Base-by-base conservation (phyloP, 1,140 invertebrate genomes). In the Lepidurus arcticus region DNA sequence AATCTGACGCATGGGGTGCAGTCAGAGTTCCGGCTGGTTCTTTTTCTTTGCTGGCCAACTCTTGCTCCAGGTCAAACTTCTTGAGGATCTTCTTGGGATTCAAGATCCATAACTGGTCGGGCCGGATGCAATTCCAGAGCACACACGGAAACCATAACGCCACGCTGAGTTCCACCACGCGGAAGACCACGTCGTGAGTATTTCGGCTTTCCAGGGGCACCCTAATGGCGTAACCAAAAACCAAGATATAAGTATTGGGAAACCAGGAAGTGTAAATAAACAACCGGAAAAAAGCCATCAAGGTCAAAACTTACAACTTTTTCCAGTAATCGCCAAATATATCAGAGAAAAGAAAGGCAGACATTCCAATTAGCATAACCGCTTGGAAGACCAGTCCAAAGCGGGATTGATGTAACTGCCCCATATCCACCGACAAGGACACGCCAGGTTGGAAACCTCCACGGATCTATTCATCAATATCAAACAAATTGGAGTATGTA, bases 141-240 rank as follows among this genome's bases (percentile, higher is more conserved):
- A 93, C 93, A 86, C 95, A 97, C 2, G 95, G 95, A 86, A 97
- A 97, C 95, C 95, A 97, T 80, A 97, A 84, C 79, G 92, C 93
- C 75, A 96, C 94, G n/a, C 94, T 95, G 81, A 97, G 92, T 88
- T 97, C 95, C 75, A 94, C 92, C 73, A 95, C 88, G 26, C 94
- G 91, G 85, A 97, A 97, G 78, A 95, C 89, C 80, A 97, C 88
- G 85, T 96, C 93, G 85, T 96, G 93, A 89, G 92, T 94, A 86
- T 97, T 97, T 81, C 94, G 90, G 24, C 92, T 94, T 78, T 93
- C 89, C 9, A 97, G 88, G 44, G 94, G 93, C 75, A 97, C 92
- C 83, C 93, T 95, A 81, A 84, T 65, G 1, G 53, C 13, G 53
- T 13, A 65, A 65, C 53, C 53, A 34, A 26, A 76, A 45, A 44